Percentiles rank a stretch among this genome's conserved stretches.
These are phyloP conservation scores for Eufriesea mexicana DNA, from an alignment of 1,140 invertebrate species.

Conservation along the genomic window DNA sequence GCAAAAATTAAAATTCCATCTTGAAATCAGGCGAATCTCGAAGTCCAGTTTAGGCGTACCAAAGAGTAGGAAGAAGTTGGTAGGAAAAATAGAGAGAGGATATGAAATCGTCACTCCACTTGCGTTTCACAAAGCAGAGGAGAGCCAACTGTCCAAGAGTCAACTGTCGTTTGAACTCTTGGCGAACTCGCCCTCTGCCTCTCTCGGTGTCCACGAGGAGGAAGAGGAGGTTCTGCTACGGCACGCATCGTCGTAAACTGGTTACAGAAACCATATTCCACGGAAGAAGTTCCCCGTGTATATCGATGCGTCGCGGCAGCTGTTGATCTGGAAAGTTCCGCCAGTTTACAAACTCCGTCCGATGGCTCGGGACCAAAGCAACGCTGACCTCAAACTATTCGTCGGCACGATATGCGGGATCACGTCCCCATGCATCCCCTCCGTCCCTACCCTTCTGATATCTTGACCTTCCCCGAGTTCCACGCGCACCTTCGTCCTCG, in stretches of 20 bases:
- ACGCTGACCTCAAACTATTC: constrained; percentile 55
- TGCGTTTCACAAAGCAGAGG: not conserved
- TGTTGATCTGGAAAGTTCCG: constrained; percentile 52
- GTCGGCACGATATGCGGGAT: constrained; percentile 67
- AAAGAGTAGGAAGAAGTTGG: no score
- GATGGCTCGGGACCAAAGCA: constrained; percentile 51
- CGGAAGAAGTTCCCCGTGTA: not conserved
- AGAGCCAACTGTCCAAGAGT: not conserved
- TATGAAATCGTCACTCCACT: not conserved
- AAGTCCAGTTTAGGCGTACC: no score
- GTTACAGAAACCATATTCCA: constrained; percentile 18
- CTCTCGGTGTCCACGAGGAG: not conserved
- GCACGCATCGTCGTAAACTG: constrained; percentile 13
- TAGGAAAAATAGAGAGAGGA: not conserved
- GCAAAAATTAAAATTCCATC: no score
- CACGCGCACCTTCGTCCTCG: not conserved
- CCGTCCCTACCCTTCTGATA: no score
- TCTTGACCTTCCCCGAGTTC: constrained; percentile 9
- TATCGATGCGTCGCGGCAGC: constrained; percentile 35
- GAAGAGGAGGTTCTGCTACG: not conserved
- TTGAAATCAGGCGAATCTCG: no score
- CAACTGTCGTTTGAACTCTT: not conserved
- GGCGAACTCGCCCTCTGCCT: not conserved
- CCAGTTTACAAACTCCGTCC: constrained; percentile 53
- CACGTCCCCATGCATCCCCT: constrained; percentile 22